Evolutionary conservation across 64 coral and sea anemone genomes (phyloP), one percentile per base, ranked within the genome.

Genomic region (Dendrophyllia cribrosa): DNA sequence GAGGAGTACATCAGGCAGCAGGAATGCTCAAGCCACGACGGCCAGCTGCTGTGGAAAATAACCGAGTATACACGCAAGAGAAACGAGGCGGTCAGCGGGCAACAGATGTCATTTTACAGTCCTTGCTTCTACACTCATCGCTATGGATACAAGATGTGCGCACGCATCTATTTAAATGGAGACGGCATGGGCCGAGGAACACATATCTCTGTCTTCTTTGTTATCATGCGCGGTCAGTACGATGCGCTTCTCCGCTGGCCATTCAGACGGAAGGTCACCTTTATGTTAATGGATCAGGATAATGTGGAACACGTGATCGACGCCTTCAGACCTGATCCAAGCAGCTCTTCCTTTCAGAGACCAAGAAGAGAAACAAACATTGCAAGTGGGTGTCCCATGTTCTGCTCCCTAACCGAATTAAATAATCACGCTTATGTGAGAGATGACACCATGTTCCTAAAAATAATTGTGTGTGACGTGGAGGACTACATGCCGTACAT

Each of bases 241-340:
- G 34, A 91, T 14, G 78, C 79, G 4, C 16, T 91, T 9, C 69
- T 85, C 65, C 78, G 52, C n/a, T 91, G 89, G 89, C 89, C 89
- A 45, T 91, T 91, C 68, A 91, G 89, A 72, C 89, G 84, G 59
- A 91, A 85, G 43, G 78, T 91, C 43, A 91, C 89, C 8, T 67
- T 91, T 16, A 91, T 85, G 89, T 58, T 91, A 10, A 53, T 91
- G 55, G 89, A 91, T 51, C 89, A 91, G 62, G 68, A 91, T 52
- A 74, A 91, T 19, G 79, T 78, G 12, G 89, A 91, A 76, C 89
- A 91, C 79, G 79, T 91, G 79, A 91, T 91, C 19, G 89, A 85
- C 14, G 79, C 68, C 53, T 91, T 91, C 55, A 74, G 89, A 11
- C 89, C 89, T 50, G 89, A 91, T 45, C 89, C 89, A 0, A 83